Percentiles rank a stretch among this genome's conserved stretches.
phyloP scores from a whole-genome alignment of 2,113 vertebrate genomes.

The Turnix velox region DNA sequence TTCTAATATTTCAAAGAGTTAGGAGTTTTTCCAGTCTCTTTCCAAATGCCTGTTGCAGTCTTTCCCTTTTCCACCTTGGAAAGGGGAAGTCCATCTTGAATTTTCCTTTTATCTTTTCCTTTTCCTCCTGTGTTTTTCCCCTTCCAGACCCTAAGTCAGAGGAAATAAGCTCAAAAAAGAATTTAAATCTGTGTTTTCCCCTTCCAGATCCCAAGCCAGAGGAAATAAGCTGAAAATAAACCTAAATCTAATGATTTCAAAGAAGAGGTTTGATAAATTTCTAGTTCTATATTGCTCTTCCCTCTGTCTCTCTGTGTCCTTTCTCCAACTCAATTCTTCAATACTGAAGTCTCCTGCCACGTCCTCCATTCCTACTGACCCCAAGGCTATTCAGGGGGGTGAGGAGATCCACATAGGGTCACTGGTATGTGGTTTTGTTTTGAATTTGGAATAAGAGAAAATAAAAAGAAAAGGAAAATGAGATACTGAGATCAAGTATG shows the following conservation, averaged over 20 bases:
- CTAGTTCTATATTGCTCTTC: neutral
- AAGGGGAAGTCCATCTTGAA: too few relatives aligned
- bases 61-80: constrained; percentile 7
- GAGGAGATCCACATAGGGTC: neutral
- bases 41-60: constrained; percentile 35
- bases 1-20: constrained; percentile 64
- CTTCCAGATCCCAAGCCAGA: neutral
- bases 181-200: neutral
- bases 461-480: neutral
- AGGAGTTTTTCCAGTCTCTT: constrained; percentile 41
- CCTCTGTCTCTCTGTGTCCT: neutral
- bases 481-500: neutral
- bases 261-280: neutral
- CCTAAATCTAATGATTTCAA: neutral
- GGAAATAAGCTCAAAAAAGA: neutral
- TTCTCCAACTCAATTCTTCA: neutral
- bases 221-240: neutral
- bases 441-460: neutral
- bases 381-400: neutral
- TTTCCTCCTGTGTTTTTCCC: neutral
- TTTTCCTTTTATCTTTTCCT: constrained; percentile 5
- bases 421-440: neutral
- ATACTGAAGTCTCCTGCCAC: neutral
- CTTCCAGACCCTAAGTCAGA: neutral
- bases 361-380: neutral